These are phyloP conservation scores for Thomomys bottae DNA, from an alignment of 2,113 vertebrate genomes.

Conservation along the genomic window DNA sequence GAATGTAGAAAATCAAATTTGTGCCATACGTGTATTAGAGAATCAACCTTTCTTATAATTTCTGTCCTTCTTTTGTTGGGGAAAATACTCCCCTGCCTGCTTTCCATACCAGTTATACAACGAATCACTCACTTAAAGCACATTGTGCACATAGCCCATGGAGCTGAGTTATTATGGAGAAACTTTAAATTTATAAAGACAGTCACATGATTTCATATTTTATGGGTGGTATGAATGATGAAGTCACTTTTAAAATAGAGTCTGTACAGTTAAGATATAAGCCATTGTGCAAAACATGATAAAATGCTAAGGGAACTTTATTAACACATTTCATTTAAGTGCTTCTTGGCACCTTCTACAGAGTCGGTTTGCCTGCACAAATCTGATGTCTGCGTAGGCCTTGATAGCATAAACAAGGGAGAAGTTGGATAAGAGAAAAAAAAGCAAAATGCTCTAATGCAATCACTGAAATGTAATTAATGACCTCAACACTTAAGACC, in stretches of 20 bases:
- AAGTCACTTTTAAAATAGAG: slow-evolving; percentile 59
- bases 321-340: slow-evolving; percentile 60
- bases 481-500: slow-evolving; percentile 65
- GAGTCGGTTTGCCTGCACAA: slow-evolving; percentile 45
- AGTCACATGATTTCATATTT: slow-evolving; percentile 29
- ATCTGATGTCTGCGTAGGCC: slow-evolving; percentile 52
- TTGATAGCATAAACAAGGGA: slow-evolving; percentile 66
- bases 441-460: slow-evolving; percentile 49
- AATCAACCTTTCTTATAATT: background rate
- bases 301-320: slow-evolving; percentile 63
- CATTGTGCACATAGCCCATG: background rate
- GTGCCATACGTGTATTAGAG: background rate
- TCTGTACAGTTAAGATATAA: slow-evolving; percentile 50
- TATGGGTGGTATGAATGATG: slow-evolving; percentile 26
- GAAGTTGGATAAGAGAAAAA: slow-evolving; percentile 24
- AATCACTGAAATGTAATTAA: slow-evolving; percentile 66
- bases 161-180: slow-evolving; percentile 42
- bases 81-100: background rate
- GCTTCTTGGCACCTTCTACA: slow-evolving; percentile 50
- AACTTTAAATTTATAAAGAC: slow-evolving; percentile 37
- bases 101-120: slow-evolving; percentile 10
- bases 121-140: background rate
- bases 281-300: slow-evolving; percentile 47
- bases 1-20: slow-evolving; percentile 11
- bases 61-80: background rate